Evolutionary conservation across 2,888 invertebrate genomes (phyloP), one percentile per base, ranked within the genome.

Genomic region (Drosophila mimica): DNA sequence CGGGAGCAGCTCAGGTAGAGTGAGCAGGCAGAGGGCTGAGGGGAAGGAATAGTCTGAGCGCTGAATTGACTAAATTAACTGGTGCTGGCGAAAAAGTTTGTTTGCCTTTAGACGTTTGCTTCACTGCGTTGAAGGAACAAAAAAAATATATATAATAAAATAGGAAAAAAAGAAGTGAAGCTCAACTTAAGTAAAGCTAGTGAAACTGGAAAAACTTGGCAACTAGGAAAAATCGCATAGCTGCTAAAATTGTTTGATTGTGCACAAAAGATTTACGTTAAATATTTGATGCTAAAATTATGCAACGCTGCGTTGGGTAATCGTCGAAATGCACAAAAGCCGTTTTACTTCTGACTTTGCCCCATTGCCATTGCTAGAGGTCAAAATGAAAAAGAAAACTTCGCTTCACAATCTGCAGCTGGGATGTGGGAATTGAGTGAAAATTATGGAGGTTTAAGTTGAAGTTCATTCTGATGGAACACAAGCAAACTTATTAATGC

Each of bases 11-110:
- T 38, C 61, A 61, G 67, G 73, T 72, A 40, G 54, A 34, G 49
- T 36, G 38, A 38, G 38, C 13, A 38, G 46, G 33, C 6, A 17
- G 15, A 6, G 13, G 20, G 3, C 13, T 7, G 46, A 9, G 9
- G 17, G 30, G n/a, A 4, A 3, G 15, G 7, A 46, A 15, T 20
- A 53, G 36, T 61, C 48, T 54, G 43, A 71, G 69, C 62, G 81
- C 82, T 85, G 88, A 86, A 89, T 89, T 88, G 83, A 86, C 90
- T 86, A 89, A 89, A 89, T 86, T 86, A 89, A 85, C 86, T 82
- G 83, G 61, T 56, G 82, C 78, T 74, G 79, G 83, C 72, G 65
- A 74, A 86, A 83, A 87, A 89, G 62, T 85, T 87, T 89, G 82
- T 85, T 85, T 89, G 89, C 85, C 82, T 68, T 77, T 66, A 80